These are phyloP conservation scores for Xenopus petersii DNA, from an alignment of 2,797 vertebrate genomes.

Conservation along the genomic window DNA sequence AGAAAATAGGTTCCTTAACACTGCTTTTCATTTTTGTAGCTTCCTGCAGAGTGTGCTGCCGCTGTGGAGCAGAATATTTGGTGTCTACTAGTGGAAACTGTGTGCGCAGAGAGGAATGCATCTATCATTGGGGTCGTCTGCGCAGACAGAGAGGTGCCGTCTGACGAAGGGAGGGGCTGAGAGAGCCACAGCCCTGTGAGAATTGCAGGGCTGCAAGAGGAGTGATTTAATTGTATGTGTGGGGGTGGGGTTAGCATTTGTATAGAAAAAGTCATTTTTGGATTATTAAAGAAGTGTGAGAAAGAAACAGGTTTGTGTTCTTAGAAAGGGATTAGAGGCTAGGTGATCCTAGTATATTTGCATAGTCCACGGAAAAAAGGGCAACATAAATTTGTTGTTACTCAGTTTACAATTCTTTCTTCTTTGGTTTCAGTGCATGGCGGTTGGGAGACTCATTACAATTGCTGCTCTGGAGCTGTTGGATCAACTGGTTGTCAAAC, in stretches of 20 bases:
- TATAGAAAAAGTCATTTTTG: too few species aligned
- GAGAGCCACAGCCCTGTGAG: slow-evolving; percentile 6
- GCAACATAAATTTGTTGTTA: too few species aligned
- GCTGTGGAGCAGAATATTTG: slow-evolving; percentile 88
- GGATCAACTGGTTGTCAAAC: slow-evolving; percentile 86
- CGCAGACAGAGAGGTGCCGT: slow-evolving; percentile 82
- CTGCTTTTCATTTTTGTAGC: slow-evolving; percentile 61
- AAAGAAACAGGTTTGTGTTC: too few species aligned
- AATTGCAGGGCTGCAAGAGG: slow-evolving; percentile 9
- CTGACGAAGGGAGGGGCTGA: slow-evolving; percentile 28
- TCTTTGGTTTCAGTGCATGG: slow-evolving; percentile 73
- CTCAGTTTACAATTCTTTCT: not conserved
- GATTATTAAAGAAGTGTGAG: too few species aligned
- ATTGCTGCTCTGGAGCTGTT: slow-evolving; percentile 85
- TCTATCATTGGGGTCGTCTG: slow-evolving; percentile 87
- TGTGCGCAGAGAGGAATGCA: slow-evolving; percentile 86
- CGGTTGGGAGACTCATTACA: slow-evolving; percentile 94
- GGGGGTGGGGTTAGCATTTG: too few species aligned
- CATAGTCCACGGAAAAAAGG: too few species aligned
- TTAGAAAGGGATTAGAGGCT: too few species aligned
- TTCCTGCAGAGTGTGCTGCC: slow-evolving; percentile 85
- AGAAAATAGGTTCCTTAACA: too few species aligned
- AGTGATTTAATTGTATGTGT: not conserved
- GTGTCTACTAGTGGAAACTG: slow-evolving; percentile 81
- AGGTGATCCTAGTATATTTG: not conserved